Conservation (phyloP, 2,113 vertebrate genomes). For the Caloenas nicobarica region DNA sequence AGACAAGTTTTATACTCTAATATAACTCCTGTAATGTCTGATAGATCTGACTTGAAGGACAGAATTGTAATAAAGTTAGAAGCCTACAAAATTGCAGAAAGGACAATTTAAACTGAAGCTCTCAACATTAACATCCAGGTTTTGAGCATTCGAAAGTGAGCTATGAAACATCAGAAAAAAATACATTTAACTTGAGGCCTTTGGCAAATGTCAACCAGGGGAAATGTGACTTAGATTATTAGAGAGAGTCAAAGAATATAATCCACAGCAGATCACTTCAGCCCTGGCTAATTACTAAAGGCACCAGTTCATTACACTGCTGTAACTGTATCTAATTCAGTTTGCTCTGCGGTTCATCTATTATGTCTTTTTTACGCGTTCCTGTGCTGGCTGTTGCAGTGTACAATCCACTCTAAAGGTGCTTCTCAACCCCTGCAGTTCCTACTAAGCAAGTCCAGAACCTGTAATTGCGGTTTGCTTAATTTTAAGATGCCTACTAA, state of each 20-base stretch:
- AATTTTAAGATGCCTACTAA: neutral
- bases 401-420: neutral
- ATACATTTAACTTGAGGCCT: slow-evolving; percentile 43
- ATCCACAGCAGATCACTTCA: slow-evolving; percentile 58
- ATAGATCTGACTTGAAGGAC: slow-evolving; percentile 51
- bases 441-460: neutral
- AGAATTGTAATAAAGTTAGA: slow-evolving; percentile 43
- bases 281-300: slow-evolving; percentile 61
- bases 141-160: slow-evolving; percentile 47
- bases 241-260: slow-evolving; percentile 61
- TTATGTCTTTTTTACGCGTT: slow-evolving; percentile 20
- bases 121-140: slow-evolving; percentile 25
- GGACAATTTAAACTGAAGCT: slow-evolving; percentile 45
- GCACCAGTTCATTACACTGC: slow-evolving; percentile 62
- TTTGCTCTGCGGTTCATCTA: slow-evolving; percentile 58
- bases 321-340: slow-evolving; percentile 57
- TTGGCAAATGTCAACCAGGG: slow-evolving; percentile 61
- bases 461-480: neutral
- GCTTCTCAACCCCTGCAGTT: neutral
- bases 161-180: slow-evolving; percentile 52
- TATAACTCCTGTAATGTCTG: slow-evolving; percentile 12
- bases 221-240: slow-evolving; percentile 61
- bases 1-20: slow-evolving; percentile 40
- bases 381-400: neutral
- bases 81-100: slow-evolving; percentile 22